Evolutionary conservation across 2,797 vertebrate species (phyloP), one percentile per base, ranked within the genome.

Genomic region (Orestias chungarensis): DNA sequence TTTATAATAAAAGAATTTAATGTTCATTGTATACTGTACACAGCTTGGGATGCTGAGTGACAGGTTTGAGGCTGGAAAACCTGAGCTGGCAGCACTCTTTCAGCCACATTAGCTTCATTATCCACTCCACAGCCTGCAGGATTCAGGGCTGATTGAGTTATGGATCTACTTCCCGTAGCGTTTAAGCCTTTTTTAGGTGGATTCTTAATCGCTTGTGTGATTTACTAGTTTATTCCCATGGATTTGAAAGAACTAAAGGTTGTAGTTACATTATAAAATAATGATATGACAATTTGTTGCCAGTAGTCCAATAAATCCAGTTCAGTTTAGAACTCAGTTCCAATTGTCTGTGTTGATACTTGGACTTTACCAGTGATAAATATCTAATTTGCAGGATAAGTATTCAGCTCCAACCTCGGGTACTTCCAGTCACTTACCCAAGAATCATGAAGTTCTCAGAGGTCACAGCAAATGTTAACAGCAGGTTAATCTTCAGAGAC

Each of bases 401-500:
- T 43, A n/a, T 70, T 57, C 66, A 31, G 54, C 66, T 50, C 50
- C 29, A 68, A 52, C 66, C 38, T 29, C 40, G 23, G 76, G 69
- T 75, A 64, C 68, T 86, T 91, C 70, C 72, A 67, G 40, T 84
- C 81, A 75, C 55, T 70, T 50, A 7, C 64, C 50, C 38, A 77
- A 90, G 86, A 92, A 73, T 92, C 90, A 88, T 50, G 62, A 49
- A 75, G 50, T 61, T 42, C 69, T 74, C 50, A 74, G 79, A 74
- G 74, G 79, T 86, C 79, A 75, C 18, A 0, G 31, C 75, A 59
- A 57, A 66, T 76, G 69, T 62, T 76, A 82, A 79, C 42, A 66
- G 68, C 11, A 7, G 44, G 66, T 47, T 74, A 73, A 73, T 75
- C 35, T 52, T 68, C 57, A 35, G 66, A 68, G 42, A 25, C 65